Evolutionary conservation across 35 echinoderm and acorn worm species (phyloP), one percentile per base, ranked within the genome.

Genomic region (Ophiothrix spiculata): DNA sequence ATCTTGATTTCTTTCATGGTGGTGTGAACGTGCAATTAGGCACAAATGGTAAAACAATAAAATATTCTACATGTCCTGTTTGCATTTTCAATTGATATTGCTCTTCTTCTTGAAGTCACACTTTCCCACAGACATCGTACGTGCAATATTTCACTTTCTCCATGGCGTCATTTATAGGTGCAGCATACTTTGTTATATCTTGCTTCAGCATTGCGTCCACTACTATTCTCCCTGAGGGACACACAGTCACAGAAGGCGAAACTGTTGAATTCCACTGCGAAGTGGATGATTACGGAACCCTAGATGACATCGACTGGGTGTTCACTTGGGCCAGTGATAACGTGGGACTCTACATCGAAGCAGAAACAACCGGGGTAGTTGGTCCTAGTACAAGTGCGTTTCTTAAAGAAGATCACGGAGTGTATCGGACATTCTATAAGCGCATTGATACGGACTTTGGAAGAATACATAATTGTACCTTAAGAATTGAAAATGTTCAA

Each of bases 401-500:
- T 28, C 60, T 69, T n/a, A 69, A 69, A 69, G 23, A 69, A 4
- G 60, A 69, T 6, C 60, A 69, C 60, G 60, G 60, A 1, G 1
- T 69, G 2, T 69, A 69, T 69, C 60, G 60, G 23, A 69, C 60
- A 69, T 69, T 12, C 25, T 69, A 69, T 28, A 28, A 6, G 4
- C 4, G 23, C 4, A 25, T 69, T 15, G 60, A 69, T 4, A 69
- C 60, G 2, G 60, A 69, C 29, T 69, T 69, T 69, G 60, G 60
- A 15, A 15, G 60, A 2, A 69, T 69, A 69, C 60, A 69, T n/a
- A 69, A 69, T n/a, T 69, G 60, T 69, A 69, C 60, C 74, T 81
- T 95, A 19, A 82, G 38, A 56, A 95, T 95, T 38, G 33, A 46
- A 1, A 88, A 85, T 37, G 75, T 95, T 36, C 83, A 86, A 39